phyloP scores from a whole-genome alignment of 1,140 invertebrate species.

The roundworm (Caenorhabditis elegans) region DNA sequence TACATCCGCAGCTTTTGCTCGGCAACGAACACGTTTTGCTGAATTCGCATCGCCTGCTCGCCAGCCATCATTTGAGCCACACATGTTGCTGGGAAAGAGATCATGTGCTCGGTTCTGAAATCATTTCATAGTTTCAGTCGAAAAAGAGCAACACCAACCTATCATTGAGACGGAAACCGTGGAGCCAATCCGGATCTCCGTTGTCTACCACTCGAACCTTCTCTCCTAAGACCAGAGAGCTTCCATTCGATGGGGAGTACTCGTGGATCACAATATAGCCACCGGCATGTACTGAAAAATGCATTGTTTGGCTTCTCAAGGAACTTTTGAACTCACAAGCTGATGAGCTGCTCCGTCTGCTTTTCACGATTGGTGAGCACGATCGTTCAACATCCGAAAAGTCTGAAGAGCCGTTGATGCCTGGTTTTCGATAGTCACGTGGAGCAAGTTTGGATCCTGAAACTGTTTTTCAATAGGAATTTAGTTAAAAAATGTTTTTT shows the following conservation, averaged over 20 bases:
- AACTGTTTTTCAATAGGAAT: not conserved
- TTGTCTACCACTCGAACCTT: constrained; percentile 63
- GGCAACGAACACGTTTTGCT: constrained; percentile 56
- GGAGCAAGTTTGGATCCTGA: constrained; percentile 23
- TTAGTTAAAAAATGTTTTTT: too few relatives aligned
- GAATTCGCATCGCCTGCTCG: constrained; percentile 62
- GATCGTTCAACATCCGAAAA: constrained; percentile 39
- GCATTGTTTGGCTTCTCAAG: not conserved
- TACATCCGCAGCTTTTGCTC: constrained; percentile 51
- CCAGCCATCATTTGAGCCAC: constrained; percentile 55
- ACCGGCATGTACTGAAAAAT: constrained; percentile 38
- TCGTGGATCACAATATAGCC: constrained; percentile 61
- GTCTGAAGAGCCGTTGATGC: constrained; percentile 34
- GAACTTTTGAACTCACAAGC: not conserved
- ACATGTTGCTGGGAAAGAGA: constrained; percentile 63
- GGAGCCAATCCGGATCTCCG: constrained; percentile 65
- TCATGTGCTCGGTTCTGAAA: constrained; percentile 52
- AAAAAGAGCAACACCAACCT: constrained; percentile 7
- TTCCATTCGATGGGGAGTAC: constrained; percentile 48
- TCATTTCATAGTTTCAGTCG: not conserved
- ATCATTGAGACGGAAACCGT: constrained; percentile 57
- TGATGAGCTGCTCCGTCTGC: constrained; percentile 32
- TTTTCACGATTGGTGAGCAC: constrained; percentile 32
- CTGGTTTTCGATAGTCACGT: not conserved
- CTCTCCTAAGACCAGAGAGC: constrained; percentile 55